Base-by-base conservation (phyloP, 2,113 vertebrate species). In the Hippocampus mohnikei region DNA sequence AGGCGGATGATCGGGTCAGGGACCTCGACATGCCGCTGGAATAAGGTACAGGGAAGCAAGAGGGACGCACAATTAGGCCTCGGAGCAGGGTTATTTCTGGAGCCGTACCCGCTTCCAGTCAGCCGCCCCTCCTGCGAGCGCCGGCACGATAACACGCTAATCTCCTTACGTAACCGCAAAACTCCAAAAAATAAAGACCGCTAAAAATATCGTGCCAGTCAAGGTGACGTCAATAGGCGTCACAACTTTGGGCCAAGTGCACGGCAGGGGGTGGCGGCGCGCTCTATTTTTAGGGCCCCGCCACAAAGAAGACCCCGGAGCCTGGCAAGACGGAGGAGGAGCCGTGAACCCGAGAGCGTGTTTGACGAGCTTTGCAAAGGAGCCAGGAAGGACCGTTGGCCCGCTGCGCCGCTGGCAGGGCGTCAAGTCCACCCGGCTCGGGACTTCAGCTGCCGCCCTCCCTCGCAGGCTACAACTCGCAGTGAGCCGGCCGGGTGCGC, bases 1-100 rank as follows among this genome's bases (percentile, higher is more conserved):
- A 92, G 86, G 90, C 92, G 89, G 87, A 90, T 91, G 91, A 93
- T 90, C 81, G 88, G 90, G 90, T 92, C 88, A 84, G 72, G 66
- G 86, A 91, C 91, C 92, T 90, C 85, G 87, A 90, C 87, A 87
- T 85, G 87, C 90, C 86, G 88, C 89, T 90, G 84, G 88, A 88
- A 83, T 88, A 81, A 87, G 74, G 79, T 73, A 87, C 78, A 78
- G 77, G 72, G 82, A 85, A 83, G 86, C 72, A 74, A 74, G 74
- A 81, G 83, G 83, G 87, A 87, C 85, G 88, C 79, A 87, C 91
- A 92, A 91, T 92, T 92, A 91, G 85, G 80, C 27, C 79, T 74
- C 23, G 10, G 82, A 79, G 76, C 82, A 75, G 77, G 71, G 89
- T 86, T 90, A 93, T 91, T 92, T 92, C 81, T 89, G 87, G 86